These are phyloP conservation scores for Scalopus aquaticus DNA, from an alignment of 2,113 vertebrate genomes.

Conservation along the genomic window DNA sequence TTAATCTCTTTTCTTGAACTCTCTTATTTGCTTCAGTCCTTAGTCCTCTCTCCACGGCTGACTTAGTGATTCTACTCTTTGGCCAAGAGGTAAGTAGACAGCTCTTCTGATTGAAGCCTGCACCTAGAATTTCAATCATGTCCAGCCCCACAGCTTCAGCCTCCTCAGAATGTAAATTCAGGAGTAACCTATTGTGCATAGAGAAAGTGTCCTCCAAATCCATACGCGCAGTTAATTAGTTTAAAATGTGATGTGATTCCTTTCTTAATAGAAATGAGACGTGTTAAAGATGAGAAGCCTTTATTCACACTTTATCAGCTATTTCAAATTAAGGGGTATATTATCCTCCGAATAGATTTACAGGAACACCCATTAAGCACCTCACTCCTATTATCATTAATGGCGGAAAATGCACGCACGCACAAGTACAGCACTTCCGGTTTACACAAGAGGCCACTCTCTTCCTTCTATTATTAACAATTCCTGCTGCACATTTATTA, in stretches of 20 bases:
- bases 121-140: neutral
- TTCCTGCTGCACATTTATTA: neutral
- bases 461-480: neutral
- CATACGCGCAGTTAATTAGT: constrained; percentile 49
- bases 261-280: constrained; percentile 64
- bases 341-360: constrained; percentile 46
- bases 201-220: neutral
- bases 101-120: neutral
- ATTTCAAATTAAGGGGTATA: constrained; percentile 58
- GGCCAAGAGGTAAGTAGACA: neutral
- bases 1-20: neutral
- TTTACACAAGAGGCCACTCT: constrained; percentile 17
- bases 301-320: constrained; percentile 63
- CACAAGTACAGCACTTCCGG: neutral
- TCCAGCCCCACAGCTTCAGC: neutral
- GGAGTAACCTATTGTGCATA: neutral
- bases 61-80: neutral
- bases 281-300: constrained; percentile 29
- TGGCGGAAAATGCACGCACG: neutral
- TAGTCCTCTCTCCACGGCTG: rapidly evolving
- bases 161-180: neutral
- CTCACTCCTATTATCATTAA: neutral
- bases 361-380: neutral
- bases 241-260: constrained; percentile 52
- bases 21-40: neutral